Evolutionary conservation across 2,888 invertebrate genomes (phyloP).

Genomic region (Agonopterix heracliana): DNA sequence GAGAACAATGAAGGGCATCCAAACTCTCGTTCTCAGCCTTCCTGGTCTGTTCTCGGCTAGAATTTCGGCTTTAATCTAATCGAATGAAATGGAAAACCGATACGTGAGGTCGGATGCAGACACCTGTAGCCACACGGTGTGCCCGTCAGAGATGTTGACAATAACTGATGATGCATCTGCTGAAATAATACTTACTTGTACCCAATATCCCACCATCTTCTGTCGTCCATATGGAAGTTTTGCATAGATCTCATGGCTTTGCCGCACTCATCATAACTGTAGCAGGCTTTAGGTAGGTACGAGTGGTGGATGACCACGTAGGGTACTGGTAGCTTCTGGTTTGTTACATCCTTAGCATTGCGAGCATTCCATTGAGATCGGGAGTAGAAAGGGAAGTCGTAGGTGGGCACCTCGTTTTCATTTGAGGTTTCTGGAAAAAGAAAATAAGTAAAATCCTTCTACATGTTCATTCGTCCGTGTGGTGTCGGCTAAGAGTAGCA

Average conservation of each 20-base stretch:
- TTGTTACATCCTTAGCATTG: conserved; percentile 53
- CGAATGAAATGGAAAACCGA: no score
- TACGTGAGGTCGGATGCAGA: no score
- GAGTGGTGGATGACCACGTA: conserved; percentile 80
- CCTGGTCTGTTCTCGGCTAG: no score
- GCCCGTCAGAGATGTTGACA: no score
- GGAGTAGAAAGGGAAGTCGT: conserved; percentile 46
- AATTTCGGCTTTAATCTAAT: no score
- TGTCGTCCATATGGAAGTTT: conserved; percentile 76
- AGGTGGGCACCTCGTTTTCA: conserved; percentile 14
- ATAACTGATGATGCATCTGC: no score
- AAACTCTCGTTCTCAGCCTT: no score
- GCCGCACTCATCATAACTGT: conserved; percentile 63
- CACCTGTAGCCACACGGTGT: no score
- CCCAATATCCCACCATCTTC: conserved; percentile 81
- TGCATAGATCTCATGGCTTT: conserved; percentile 80
- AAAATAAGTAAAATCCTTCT: no score
- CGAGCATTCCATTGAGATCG: conserved; percentile 79
- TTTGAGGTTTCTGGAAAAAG: background rate
- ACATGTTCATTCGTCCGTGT: no score
- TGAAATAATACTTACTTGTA: conserved; percentile 44
- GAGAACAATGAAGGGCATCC: no score
- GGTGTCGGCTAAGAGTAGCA: no score
- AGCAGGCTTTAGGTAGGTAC: conserved; percentile 75
- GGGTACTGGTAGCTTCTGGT: conserved; percentile 76